Evolutionary conservation across 2,797 vertebrate genomes (phyloP), one percentile per base, ranked within the genome.

Genomic region (Dicrostonyx torquatus): DNA sequence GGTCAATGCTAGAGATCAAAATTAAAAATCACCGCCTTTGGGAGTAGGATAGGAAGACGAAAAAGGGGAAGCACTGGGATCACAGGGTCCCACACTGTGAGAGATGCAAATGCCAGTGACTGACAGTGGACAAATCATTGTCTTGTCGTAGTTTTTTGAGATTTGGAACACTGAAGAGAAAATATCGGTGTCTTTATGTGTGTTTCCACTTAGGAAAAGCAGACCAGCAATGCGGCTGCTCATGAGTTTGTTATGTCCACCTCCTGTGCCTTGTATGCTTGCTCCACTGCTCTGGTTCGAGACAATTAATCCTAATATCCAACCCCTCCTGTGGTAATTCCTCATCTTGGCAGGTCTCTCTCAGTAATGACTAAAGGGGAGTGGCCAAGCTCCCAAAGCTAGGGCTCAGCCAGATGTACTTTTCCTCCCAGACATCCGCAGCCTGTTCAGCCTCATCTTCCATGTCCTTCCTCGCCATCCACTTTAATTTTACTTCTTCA

Each of bases 281-380:
- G 99, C 99, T 99, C 98, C 98, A 98, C 98, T 98, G 99, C 99
- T 98, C 98, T 98, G 98, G 98, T 99, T 99, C 99, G 98, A 99
- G 99, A 99, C 99, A 99, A 99, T 99, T 99, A 99, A 99, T 99
- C 99, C 99, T 99, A 99, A 99, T 99, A 99, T 99, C 99, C 99
- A 98, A 98, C 98, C 91, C 98, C 98, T 98, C 98, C 98, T 98
- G 98, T 96, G 98, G 98, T 99, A 99, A 99, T 99, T 99, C 97
- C 99, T 99, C 99, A 99, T 99, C 99, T 99, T 99, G 99, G 99
- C 99, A 99, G 99, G 98, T 98, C 98, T 98, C 99, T 98, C 98
- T 99, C 98, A 98, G 98, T 98, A 99, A 99, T 99, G 99, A 99
- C 99, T 98, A 98, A 98, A 99, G 97, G 96, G 99, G 99, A 99